phyloP scores from a whole-genome alignment of 1,140 invertebrate species.

The Oreohelix idahoensis region DNA sequence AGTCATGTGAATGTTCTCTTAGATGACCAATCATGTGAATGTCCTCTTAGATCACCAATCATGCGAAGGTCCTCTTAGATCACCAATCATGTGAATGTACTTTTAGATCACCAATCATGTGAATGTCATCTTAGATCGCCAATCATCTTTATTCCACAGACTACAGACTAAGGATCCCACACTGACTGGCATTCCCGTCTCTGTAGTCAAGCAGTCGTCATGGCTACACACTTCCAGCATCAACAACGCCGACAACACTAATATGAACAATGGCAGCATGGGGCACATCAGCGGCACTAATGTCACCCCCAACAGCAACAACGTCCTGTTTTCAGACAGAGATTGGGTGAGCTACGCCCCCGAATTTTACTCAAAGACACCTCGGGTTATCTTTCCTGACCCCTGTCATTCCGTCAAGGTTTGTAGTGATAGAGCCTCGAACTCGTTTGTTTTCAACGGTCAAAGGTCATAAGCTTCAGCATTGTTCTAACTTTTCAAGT shows the following conservation, averaged over 20 bases:
- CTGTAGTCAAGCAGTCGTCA: slow-evolving; percentile 67
- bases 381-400: slow-evolving; percentile 37
- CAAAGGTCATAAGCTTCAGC: background rate
- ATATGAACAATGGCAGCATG: slow-evolving; percentile 31
- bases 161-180: slow-evolving; percentile 65
- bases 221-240: slow-evolving; percentile 42
- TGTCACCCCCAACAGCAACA: slow-evolving; percentile 24
- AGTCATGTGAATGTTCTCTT: too few relatives aligned
- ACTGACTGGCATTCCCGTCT: slow-evolving; percentile 66
- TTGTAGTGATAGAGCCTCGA: background rate
- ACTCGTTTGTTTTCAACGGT: background rate
- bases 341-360: slow-evolving; percentile 13
- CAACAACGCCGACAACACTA: slow-evolving; percentile 37
- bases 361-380: slow-evolving; percentile 29
- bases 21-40: too few relatives aligned
- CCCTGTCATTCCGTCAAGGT: slow-evolving; percentile 38
- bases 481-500: background rate
- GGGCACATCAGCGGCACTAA: slow-evolving; percentile 17
- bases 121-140: background rate
- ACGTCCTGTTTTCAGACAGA: slow-evolving; percentile 3
- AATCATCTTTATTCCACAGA: slow-evolving; percentile 30
- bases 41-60: too few relatives aligned
- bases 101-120: background rate
- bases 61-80: background rate
- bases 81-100: background rate